A percentile compares a stretch with the other conserved stretches of the same genome.
phyloP scores from a whole-genome alignment of 2,113 vertebrate species.

The Pandion haliaetus region DNA sequence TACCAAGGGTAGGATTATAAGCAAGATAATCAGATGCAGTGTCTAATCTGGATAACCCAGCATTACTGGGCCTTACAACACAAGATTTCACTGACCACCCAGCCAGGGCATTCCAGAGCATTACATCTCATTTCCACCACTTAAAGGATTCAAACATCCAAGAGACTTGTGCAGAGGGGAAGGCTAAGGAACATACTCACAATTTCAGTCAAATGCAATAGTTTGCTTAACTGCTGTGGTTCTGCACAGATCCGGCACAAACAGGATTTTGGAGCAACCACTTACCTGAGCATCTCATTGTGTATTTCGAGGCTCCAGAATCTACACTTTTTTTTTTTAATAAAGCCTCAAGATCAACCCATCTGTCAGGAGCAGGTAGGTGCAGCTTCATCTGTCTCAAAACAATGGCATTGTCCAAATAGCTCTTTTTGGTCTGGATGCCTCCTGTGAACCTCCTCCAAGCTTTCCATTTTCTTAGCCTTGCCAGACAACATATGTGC shows the following conservation, averaged over 20 bases:
- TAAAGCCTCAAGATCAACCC: background rate
- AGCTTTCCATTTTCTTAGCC: background rate
- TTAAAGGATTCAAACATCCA: background rate
- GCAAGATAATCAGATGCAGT: slow-evolving; percentile 35
- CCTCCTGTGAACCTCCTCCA: background rate
- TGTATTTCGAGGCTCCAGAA: background rate
- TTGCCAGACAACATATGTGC: background rate
- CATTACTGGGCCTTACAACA: background rate
- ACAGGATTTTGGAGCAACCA: background rate
- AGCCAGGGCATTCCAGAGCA: background rate
- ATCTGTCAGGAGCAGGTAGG: background rate
- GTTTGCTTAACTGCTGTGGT: background rate
- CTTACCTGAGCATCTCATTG: background rate
- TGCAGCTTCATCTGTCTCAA: background rate
- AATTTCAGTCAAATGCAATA: background rate
- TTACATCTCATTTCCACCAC: background rate
- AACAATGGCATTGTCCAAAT: background rate
- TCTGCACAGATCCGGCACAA: background rate
- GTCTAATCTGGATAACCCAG: slow-evolving; percentile 51
- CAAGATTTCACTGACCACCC: background rate
- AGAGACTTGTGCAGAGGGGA: background rate
- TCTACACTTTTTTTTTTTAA: background rate
- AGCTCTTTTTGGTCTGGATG: background rate
- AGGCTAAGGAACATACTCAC: background rate
- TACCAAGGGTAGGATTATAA: slow-evolving; percentile 47